These are phyloP conservation scores for Hirundichthys speculiger DNA, from an alignment of 2,113 vertebrate species.

Conservation along the genomic window DNA sequence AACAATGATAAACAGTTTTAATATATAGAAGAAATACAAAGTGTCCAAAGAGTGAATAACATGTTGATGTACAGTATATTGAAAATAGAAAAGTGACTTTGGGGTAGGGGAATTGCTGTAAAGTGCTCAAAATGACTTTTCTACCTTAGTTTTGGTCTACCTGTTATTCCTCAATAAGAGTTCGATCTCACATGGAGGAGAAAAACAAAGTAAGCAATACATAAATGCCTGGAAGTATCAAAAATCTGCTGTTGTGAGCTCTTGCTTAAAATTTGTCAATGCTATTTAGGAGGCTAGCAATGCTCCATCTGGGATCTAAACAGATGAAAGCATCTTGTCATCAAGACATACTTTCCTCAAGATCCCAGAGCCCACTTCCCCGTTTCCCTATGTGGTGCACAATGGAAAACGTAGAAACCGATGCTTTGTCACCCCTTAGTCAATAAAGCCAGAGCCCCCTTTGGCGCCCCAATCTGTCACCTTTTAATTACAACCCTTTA, in stretches of 20 bases:
- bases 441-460: conserved; percentile 68
- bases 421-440: conserved; percentile 66
- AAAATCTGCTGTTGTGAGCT: conserved; percentile 31
- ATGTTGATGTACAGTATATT: conserved; percentile 7
- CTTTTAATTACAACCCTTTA: conserved; percentile 79
- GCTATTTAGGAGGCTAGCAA: conserved; percentile 33
- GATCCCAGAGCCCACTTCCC: conserved; percentile 6
- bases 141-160: conserved; percentile 29
- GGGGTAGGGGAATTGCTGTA: conserved; percentile 16
- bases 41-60: neutral
- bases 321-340: conserved; percentile 59
- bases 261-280: conserved; percentile 33
- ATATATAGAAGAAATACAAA: too few species aligned
- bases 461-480: conserved; percentile 65
- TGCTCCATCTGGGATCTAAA: conserved; percentile 44
- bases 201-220: conserved; percentile 66
- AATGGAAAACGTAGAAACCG: conserved; percentile 17
- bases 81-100: neutral
- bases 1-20: too few species aligned
- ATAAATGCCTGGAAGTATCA: conserved; percentile 50
- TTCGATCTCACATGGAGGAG: conserved; percentile 38
- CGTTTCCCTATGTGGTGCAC: neutral
- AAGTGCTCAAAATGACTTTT: conserved; percentile 32
- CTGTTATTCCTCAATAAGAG: conserved; percentile 53
- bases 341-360: conserved; percentile 31